Base-by-base conservation (phyloP, 2,797 vertebrate genomes). In the Manis crassicaudata region DNA sequence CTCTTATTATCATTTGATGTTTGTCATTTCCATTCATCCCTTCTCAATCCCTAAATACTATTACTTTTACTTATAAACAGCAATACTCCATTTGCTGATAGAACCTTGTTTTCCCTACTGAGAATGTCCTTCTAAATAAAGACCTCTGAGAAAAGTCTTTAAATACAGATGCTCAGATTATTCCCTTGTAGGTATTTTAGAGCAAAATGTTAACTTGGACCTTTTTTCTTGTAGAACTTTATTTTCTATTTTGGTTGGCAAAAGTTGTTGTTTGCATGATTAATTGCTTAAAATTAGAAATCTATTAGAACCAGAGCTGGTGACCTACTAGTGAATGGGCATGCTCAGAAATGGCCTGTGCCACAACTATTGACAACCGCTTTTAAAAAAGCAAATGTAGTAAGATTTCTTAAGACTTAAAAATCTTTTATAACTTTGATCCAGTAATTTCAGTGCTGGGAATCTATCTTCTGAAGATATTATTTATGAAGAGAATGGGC, bases 1-100 rank as follows among this genome's bases (percentile, higher is more conserved):
- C 94, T 80, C 92, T 97, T 98, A 93, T 98, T 98, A 98, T 97
- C 96, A 96, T 97, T 97, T 97, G 97, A 98, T 98, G 97, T 98
- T 98, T 98, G 98, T 98, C 98, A 96, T 72, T 97, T 98, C 97
- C 83, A 95, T 98, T 98, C 97, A 96, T 63, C 77, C 75, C 79
- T 50, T 88, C 97, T 95, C 97, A 98, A 97, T 91, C 97, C 92
- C 23, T 92, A 92, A 96, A 91, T 81, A 92, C 40, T n/a, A 32
- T 50, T n/a, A 95, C 88, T 96, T 97, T 97, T 97, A 95, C 96
- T 98, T 94, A 93, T 67, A 96, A 97, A 96, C 92, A 87, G 96
- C 89, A 94, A 94, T 96, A 93, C 97, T 97, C 92, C 84, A 68
- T 96, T 97, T 97, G 92, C 97, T 96, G 95, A 88, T 62, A 94